phyloP scores from a whole-genome alignment of 1,140 invertebrate genomes.

The Zophobas morio region DNA sequence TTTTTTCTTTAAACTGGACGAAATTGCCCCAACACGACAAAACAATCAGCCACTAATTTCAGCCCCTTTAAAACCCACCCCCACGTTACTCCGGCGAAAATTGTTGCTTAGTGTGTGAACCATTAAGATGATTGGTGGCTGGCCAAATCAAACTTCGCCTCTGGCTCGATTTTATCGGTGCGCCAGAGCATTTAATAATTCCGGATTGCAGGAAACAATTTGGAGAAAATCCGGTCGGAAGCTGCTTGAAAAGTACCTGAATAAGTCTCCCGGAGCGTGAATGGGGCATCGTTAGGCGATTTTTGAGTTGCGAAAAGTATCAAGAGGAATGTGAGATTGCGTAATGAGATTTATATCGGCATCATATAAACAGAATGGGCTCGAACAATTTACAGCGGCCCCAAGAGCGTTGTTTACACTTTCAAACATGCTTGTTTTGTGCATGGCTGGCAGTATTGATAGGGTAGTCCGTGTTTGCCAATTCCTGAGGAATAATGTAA shows the following conservation, averaged over 20 bases:
- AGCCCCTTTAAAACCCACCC: no score
- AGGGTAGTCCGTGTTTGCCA: slow-evolving; percentile 33
- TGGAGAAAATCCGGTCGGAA: slow-evolving; percentile 35
- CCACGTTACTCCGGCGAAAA: background rate
- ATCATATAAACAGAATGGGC: slow-evolving; percentile 20
- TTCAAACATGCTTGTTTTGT: slow-evolving; percentile 24
- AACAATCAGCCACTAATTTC: no score
- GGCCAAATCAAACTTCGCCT: slow-evolving; percentile 26
- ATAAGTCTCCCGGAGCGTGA: slow-evolving; percentile 4
- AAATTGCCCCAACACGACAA: no score
- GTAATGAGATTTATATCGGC: slow-evolving; percentile 26
- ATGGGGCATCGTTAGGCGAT: slow-evolving; percentile 36
- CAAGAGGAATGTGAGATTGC: background rate
- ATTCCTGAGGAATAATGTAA: slow-evolving; percentile 25
- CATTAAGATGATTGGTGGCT: slow-evolving; percentile 32
- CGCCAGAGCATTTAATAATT: slow-evolving; percentile 34
- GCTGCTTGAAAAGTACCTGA: slow-evolving; percentile 20
- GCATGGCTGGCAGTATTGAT: slow-evolving; percentile 35
- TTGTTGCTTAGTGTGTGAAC: slow-evolving; percentile 4
- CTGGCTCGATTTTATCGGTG: slow-evolving; percentile 38
- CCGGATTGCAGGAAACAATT: slow-evolving; percentile 38
- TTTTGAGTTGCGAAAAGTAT: slow-evolving; percentile 26
- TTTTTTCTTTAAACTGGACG: no score
- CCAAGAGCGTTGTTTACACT: slow-evolving; percentile 35
- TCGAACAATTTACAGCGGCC: slow-evolving; percentile 17